Percentiles rank a stretch among this genome's conserved stretches.
Conservation (phyloP, 2,113 vertebrate species). For the Cynocephalus volans region DNA sequence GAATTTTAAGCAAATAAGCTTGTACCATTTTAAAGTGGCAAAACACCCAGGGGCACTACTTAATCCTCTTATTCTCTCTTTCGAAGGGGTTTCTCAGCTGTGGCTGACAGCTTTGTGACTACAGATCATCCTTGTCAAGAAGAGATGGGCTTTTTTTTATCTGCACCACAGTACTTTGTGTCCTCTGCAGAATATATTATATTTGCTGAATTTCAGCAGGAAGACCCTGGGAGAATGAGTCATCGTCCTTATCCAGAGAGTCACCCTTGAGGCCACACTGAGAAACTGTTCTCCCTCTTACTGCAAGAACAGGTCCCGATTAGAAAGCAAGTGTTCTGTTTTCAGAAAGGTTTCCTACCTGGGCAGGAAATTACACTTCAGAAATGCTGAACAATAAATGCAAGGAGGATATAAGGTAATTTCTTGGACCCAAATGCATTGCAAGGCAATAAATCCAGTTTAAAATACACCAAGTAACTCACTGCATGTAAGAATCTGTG, state of each 20-base stretch:
- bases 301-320: constrained; percentile 58
- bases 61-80: constrained; percentile 82
- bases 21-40: constrained; percentile 83
- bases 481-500: background rate
- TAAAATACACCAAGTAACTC: background rate
- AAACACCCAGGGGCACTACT: constrained; percentile 81
- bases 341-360: constrained; percentile 57
- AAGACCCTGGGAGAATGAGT: constrained; percentile 87
- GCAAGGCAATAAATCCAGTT: constrained; percentile 43
- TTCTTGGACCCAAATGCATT: background rate
- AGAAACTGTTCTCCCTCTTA: constrained; percentile 76
- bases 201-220: constrained; percentile 84
- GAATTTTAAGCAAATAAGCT: constrained; percentile 84
- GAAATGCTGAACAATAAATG: constrained; percentile 54
- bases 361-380: constrained; percentile 44
- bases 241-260: constrained; percentile 80
- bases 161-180: constrained; percentile 79
- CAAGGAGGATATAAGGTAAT: background rate
- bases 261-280: constrained; percentile 74
- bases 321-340: constrained; percentile 70
- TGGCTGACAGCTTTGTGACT: constrained; percentile 83
- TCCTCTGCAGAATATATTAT: constrained; percentile 84
- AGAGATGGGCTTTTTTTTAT: constrained; percentile 81
- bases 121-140: constrained; percentile 68
- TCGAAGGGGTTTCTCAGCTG: constrained; percentile 77